phyloP scores from a whole-genome alignment of 1,140 invertebrate species.

The Drosophila orosa region DNA sequence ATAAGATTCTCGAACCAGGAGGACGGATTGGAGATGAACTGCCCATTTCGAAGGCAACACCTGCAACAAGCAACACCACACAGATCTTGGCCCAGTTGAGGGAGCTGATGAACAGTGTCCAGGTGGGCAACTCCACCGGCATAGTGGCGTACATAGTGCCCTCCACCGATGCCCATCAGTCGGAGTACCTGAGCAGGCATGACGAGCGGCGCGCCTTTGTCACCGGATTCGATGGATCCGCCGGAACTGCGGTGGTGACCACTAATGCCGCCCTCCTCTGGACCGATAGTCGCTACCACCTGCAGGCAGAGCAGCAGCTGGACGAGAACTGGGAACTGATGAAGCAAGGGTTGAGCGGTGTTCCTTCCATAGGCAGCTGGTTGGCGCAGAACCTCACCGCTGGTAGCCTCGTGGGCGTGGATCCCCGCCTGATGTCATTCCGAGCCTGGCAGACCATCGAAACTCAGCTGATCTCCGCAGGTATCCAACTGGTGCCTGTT shows the following conservation, averaged over 20 bases:
- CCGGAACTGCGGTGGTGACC: constrained; percentile 95
- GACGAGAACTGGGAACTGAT: constrained; percentile 90
- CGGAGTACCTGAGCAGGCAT: constrained; percentile 94
- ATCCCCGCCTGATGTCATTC: constrained; percentile 91
- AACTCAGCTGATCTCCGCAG: constrained; percentile 81
- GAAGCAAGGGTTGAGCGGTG: constrained; percentile 87
- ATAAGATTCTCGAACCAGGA: background rate
- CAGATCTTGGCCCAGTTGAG: constrained; percentile 63
- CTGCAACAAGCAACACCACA: constrained; percentile 61
- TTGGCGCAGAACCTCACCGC: constrained; percentile 89
- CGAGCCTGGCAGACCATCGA: constrained; percentile 90
- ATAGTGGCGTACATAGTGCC: constrained; percentile 92
- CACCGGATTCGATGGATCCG: constrained; percentile 94
- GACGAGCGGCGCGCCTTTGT: constrained; percentile 94
- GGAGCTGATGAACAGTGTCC: constrained; percentile 57
- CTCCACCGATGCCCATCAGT: constrained; percentile 93
- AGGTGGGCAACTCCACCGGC: constrained; percentile 27
- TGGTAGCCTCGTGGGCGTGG: constrained; percentile 91
- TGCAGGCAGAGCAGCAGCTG: constrained; percentile 91
- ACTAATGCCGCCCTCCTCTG: constrained; percentile 92
- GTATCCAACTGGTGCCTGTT: constrained; percentile 87
- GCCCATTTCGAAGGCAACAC: too few relatives aligned
- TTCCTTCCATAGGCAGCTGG: constrained; percentile 91
- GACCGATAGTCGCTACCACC: constrained; percentile 98
- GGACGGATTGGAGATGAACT: too few relatives aligned